Conservation (phyloP, 2,113 vertebrate genomes). For the Anguilla rostrata region DNA sequence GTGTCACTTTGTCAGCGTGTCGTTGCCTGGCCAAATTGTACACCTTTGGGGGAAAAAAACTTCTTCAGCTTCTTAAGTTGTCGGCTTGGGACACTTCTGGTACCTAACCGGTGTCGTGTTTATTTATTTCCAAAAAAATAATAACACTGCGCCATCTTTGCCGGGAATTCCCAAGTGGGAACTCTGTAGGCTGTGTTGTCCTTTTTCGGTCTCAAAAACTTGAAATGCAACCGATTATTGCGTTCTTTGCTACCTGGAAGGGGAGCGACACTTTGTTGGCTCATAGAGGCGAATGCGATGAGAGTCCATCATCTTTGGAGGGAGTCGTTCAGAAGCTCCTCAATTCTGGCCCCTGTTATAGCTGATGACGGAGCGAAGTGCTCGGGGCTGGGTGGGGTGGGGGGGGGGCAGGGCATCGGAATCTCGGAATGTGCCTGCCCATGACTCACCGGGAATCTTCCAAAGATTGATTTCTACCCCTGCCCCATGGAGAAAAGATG, state of each 20-base stretch:
- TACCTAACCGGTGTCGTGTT: background rate
- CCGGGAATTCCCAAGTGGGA: background rate
- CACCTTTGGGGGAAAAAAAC: background rate
- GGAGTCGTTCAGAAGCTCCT: background rate
- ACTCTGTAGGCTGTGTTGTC: background rate
- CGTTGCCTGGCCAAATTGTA: background rate
- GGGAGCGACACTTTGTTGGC: background rate
- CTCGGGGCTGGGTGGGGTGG: constrained; percentile 38
- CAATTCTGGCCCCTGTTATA: background rate
- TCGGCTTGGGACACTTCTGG: background rate
- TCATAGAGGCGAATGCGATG: background rate
- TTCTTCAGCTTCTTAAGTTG: background rate
- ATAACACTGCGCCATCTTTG: background rate
- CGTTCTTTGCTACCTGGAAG: background rate
- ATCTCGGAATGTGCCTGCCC: constrained; percentile 53
- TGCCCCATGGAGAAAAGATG: constrained; percentile 61
- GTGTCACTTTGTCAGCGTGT: background rate
- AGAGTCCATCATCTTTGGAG: background rate
- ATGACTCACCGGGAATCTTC: constrained; percentile 58
- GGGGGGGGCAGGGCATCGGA: too few species aligned
- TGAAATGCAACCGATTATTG: background rate
- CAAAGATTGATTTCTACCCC: constrained; percentile 68
- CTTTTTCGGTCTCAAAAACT: background rate
- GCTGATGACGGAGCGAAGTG: background rate
- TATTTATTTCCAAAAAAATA: background rate